A percentile compares a stretch with the other conserved stretches of the same genome.
These are phyloP conservation scores for Rhinogobio ventralis DNA, from an alignment of 2,797 vertebrate species.

Conservation along the genomic window DNA sequence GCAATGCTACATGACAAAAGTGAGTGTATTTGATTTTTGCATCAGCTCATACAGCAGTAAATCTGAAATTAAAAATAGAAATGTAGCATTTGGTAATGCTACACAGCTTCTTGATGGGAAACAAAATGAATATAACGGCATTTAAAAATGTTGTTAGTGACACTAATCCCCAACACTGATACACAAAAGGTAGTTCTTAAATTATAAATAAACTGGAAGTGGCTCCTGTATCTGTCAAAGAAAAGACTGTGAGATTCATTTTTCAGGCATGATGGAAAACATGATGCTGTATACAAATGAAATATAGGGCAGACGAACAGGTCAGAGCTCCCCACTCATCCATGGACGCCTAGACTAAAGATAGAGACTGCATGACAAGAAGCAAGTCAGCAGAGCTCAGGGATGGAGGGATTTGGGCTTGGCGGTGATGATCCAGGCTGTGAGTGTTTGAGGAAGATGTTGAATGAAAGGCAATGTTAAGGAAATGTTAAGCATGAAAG, in stretches of 20 bases:
- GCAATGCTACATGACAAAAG: neutral
- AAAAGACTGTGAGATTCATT: neutral
- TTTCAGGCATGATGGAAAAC: neutral
- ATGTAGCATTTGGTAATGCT: neutral
- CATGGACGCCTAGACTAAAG: neutral
- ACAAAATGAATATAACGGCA: neutral
- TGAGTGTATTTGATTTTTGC: neutral
- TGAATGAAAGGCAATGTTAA: constrained; percentile 6
- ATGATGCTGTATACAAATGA: constrained; percentile 1
- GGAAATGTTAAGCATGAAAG: constrained; percentile 13
- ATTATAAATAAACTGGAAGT: neutral
- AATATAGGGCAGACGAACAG: constrained; percentile 2
- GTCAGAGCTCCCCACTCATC: neutral
- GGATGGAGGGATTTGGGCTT: constrained; percentile 34
- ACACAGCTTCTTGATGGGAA: neutral
- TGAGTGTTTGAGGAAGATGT: neutral
- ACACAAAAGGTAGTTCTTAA: neutral
- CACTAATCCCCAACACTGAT: neutral
- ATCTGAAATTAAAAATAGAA: too few relatives aligned
- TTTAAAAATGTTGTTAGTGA: neutral
- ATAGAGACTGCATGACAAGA: constrained; percentile 1
- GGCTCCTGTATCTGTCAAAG: neutral
- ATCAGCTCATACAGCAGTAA: neutral
- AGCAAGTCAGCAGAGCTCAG: constrained; percentile 8
- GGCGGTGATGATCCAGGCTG: neutral